Percentiles rank a stretch among this genome's conserved stretches.
These are phyloP conservation scores for Hipposideros larvatus DNA, from an alignment of 2,797 vertebrate genomes.

Conservation along the genomic window DNA sequence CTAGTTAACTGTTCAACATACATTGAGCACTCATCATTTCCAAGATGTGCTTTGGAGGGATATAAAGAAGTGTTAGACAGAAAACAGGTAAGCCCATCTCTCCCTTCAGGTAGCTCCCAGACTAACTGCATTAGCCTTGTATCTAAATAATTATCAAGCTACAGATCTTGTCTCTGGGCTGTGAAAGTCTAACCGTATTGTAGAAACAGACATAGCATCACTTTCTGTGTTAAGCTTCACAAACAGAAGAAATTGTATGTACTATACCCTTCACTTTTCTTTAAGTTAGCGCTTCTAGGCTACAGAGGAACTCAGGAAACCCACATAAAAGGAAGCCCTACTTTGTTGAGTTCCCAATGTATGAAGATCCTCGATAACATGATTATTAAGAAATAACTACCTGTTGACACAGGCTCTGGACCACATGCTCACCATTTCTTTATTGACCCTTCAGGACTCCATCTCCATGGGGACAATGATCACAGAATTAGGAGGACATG, in stretches of 20 bases:
- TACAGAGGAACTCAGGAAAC: conserved; percentile 57
- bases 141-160: not conserved
- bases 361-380: not conserved
- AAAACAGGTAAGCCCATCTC: not conserved
- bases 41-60: not conserved
- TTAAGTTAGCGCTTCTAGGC: not conserved
- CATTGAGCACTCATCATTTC: not conserved
- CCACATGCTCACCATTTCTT: not conserved
- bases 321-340: not conserved
- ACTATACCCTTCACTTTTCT: not conserved
- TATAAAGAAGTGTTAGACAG: not conserved
- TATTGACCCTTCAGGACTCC: not conserved
- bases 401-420: not conserved
- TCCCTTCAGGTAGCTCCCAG: not conserved
- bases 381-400: not conserved
- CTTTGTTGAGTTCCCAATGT: not conserved
- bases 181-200: conserved; percentile 34
- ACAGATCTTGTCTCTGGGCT: not conserved
- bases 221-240: conserved; percentile 23
- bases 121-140: not conserved
- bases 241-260: not conserved
- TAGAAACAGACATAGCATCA: conserved; percentile 43
- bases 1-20: not conserved
- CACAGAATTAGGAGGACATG: not conserved
- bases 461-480: not conserved